phyloP scores from a whole-genome alignment of 2,797 vertebrate genomes.

The Choloepus didactylus region DNA sequence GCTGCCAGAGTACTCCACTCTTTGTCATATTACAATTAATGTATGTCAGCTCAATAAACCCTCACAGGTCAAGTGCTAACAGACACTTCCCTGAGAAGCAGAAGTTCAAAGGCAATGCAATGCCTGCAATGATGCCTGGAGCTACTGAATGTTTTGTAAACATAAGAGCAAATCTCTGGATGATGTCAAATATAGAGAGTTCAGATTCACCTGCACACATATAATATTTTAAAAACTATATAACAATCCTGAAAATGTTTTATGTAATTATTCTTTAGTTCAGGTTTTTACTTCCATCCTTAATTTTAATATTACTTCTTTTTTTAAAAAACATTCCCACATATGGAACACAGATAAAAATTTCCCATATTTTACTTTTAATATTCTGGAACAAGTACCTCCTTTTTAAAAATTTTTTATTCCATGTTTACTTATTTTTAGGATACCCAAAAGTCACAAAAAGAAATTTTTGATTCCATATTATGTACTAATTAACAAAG shows the following conservation, averaged over 20 bases:
- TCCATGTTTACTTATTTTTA: neutral
- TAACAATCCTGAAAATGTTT: neutral
- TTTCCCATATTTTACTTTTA: conserved; percentile 1
- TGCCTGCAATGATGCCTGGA: neutral
- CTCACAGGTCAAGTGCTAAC: too few relatives aligned
- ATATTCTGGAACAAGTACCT: neutral
- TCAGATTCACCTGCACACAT: neutral
- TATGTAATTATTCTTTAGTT: neutral
- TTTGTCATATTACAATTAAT: too few relatives aligned
- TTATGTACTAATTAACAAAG: too few relatives aligned
- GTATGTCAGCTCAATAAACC: too few relatives aligned
- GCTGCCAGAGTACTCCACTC: too few relatives aligned
- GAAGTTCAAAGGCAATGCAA: neutral
- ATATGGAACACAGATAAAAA: neutral
- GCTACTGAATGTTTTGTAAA: too few relatives aligned
- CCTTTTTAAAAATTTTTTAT: too few relatives aligned
- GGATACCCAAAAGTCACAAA: too few relatives aligned
- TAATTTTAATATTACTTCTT: neutral
- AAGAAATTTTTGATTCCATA: neutral
- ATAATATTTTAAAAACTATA: neutral
- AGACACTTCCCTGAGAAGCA: too few relatives aligned
- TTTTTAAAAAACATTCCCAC: neutral
- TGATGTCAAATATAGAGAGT: too few relatives aligned
- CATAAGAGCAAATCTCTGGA: too few relatives aligned
- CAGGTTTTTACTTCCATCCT: neutral